Percentiles rank a stretch among this genome's conserved stretches.
Conservation (phyloP, 37 sponge, comb jelly and placozoan species). For the Beroe forskalii region DNA sequence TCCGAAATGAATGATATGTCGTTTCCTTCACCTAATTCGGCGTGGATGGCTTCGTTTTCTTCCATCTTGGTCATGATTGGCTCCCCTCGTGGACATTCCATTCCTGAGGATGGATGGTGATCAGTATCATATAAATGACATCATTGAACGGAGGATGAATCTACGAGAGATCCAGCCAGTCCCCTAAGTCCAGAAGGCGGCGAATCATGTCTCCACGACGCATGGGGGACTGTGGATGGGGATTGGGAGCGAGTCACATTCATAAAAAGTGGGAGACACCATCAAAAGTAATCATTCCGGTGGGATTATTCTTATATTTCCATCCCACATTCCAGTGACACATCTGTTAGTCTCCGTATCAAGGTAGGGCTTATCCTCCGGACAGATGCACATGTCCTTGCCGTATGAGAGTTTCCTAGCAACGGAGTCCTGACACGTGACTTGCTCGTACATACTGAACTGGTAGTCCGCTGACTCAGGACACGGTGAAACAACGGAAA, state of each 20-base stretch:
- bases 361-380: neutral
- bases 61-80: neutral
- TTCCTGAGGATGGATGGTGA: too few relatives aligned
- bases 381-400: conserved; percentile 5
- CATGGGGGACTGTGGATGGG: too few relatives aligned
- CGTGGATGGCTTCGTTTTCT: neutral
- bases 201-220: too few relatives aligned
- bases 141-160: too few relatives aligned
- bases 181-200: too few relatives aligned
- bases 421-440: conserved; percentile 30
- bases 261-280: too few relatives aligned
- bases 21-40: neutral
- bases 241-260: too few relatives aligned
- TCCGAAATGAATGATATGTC: too few relatives aligned
- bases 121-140: too few relatives aligned
- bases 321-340: neutral
- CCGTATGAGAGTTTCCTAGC: neutral
- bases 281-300: too few relatives aligned
- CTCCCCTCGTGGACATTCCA: neutral
- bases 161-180: too few relatives aligned
- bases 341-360: neutral
- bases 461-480: neutral
- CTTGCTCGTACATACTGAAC: conserved; percentile 22
- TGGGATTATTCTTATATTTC: too few relatives aligned
- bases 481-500: conserved; percentile 5